Evolutionary conservation across 2,888 invertebrate species (phyloP).

Genomic region (Euspilapteryx auroguttella): DNA sequence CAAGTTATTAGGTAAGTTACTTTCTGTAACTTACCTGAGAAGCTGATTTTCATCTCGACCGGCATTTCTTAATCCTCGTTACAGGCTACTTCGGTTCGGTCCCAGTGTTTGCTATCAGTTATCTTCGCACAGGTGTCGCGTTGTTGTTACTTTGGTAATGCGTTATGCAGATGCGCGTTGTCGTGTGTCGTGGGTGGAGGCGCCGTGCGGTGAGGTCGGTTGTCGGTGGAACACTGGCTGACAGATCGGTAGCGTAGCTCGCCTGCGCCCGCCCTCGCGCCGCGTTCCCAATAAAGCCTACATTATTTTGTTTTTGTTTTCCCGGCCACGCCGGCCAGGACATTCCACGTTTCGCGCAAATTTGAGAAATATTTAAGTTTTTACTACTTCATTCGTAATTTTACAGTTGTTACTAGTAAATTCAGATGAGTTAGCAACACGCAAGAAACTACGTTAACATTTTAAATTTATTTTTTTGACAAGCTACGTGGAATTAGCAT

Average conservation of each 20-base stretch:
- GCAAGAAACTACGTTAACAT: too few species aligned
- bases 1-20: too few species aligned
- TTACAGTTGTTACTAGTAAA: too few species aligned
- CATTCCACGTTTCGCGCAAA: slow-evolving; percentile 7
- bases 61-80: slow-evolving; percentile 28
- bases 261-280: slow-evolving; percentile 15
- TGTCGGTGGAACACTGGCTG: slow-evolving; percentile 40
- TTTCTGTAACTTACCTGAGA: slow-evolving; percentile 46
- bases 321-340: slow-evolving; percentile 13
- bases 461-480: too few species aligned
- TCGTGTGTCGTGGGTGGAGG: slow-evolving; percentile 18
- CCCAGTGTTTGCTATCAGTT: slow-evolving; percentile 2
- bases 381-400: too few species aligned
- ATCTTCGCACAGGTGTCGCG: too few species aligned
- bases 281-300: slow-evolving; percentile 17
- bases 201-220: slow-evolving; percentile 28
- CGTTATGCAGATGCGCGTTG: slow-evolving; percentile 16
- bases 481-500: too few species aligned
- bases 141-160: slow-evolving; percentile 14
- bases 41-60: slow-evolving; percentile 53
- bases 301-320: slow-evolving; percentile 27
- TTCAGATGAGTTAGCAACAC: too few species aligned
- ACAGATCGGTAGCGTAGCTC: slow-evolving; percentile 15
- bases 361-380: too few species aligned
- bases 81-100: slow-evolving; percentile 3